Evolutionary conservation across 2,797 vertebrate genomes (phyloP).

Genomic region (Sebastes itinus): DNA sequence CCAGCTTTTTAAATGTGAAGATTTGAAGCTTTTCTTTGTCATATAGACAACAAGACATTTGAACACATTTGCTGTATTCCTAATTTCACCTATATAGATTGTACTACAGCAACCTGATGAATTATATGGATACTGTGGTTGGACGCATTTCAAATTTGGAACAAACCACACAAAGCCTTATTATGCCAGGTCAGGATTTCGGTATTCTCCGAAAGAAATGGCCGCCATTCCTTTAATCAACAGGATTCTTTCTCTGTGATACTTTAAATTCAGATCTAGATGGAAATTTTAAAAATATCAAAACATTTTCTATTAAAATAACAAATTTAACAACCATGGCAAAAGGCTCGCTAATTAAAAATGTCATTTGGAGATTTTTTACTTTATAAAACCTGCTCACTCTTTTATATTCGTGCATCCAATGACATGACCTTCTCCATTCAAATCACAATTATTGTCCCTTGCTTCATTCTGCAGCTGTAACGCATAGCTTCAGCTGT

Average conservation of each 20-base stretch:
- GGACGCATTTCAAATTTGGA: background rate
- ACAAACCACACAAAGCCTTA: background rate
- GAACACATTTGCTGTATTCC: background rate
- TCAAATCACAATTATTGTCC: slow-evolving; percentile 12
- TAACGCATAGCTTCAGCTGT: slow-evolving; percentile 12
- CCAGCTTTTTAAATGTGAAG: background rate
- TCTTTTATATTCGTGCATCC: background rate
- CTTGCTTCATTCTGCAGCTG: slow-evolving; percentile 5
- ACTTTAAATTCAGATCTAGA: background rate
- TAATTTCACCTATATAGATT: background rate
- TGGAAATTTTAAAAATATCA: background rate
- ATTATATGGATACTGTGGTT: background rate
- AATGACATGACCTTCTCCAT: slow-evolving; percentile 11
- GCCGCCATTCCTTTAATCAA: background rate
- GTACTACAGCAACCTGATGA: background rate
- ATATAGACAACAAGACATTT: background rate
- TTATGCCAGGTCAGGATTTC: background rate
- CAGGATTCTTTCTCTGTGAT: background rate
- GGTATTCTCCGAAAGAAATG: background rate
- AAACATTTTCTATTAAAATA: background rate
- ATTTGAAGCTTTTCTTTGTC: background rate
- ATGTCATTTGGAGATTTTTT: background rate
- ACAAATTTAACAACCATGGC: background rate
- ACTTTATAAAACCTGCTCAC: background rate
- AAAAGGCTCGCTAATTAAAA: background rate